phyloP scores from a whole-genome alignment of 2,888 invertebrate genomes.

The Gisinianus flammeolus region DNA sequence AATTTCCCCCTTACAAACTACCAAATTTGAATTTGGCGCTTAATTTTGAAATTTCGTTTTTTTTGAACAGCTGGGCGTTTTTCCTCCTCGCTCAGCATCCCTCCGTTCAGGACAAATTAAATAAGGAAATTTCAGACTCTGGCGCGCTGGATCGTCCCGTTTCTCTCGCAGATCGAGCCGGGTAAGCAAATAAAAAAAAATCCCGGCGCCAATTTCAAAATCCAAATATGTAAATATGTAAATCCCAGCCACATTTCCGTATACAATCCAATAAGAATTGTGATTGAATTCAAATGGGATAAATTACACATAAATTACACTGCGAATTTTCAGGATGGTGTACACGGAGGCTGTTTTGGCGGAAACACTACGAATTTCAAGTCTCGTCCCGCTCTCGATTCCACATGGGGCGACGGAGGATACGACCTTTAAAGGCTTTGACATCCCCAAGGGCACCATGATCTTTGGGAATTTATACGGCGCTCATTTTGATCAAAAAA shows the following conservation, averaged over 20 bases:
- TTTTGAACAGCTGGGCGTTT: neutral
- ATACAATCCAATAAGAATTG: neutral
- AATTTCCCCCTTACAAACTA: neutral
- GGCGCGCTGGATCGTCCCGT: too few species aligned
- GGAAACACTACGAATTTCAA: constrained; percentile 43
- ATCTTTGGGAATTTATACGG: constrained; percentile 43
- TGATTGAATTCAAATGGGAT: neutral
- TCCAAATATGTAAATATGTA: constrained; percentile 29
- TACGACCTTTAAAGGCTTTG: constrained; percentile 39
- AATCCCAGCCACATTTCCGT: neutral
- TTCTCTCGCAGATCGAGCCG: constrained; percentile 37
- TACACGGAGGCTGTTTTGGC: constrained; percentile 48
- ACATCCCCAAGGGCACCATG: constrained; percentile 45
- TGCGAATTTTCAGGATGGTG: constrained; percentile 19
- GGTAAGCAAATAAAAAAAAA: too few species aligned
- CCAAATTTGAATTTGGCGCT: neutral
- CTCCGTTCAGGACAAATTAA: constrained; percentile 39
- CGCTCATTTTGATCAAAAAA: constrained; percentile 37
- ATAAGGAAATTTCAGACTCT: constrained; percentile 42
- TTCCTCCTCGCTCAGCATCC: constrained; percentile 26
- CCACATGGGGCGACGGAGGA: constrained; percentile 44
- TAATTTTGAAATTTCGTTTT: neutral
- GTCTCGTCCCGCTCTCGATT: constrained; percentile 41
- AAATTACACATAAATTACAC: neutral
- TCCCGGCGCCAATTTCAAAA: too few species aligned